phyloP scores from a whole-genome alignment of 1,140 invertebrate genomes.

The Tyrophagus putrescentiae region DNA sequence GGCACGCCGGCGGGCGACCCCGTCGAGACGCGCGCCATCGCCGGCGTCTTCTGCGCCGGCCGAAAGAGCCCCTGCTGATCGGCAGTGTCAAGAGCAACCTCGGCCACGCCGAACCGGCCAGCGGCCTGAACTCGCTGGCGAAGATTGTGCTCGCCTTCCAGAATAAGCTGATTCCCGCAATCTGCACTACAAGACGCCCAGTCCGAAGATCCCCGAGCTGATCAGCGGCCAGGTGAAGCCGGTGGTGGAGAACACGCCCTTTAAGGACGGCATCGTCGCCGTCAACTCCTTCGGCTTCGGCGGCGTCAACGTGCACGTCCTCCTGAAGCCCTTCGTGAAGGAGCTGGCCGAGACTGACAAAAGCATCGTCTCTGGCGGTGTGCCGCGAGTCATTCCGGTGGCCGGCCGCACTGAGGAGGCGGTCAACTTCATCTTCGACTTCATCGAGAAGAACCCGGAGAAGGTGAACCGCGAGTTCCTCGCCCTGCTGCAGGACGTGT shows the following conservation, averaged over 20 bases:
- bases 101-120: constrained; percentile 90
- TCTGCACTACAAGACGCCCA: constrained; percentile 71
- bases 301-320: constrained; percentile 24
- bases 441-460: constrained; percentile 32
- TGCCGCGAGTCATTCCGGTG: constrained; percentile 21
- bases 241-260: constrained; percentile 26
- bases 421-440: constrained; percentile 33
- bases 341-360: constrained; percentile 34
- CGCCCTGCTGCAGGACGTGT: constrained; percentile 12
- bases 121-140: constrained; percentile 65
- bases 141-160: constrained; percentile 84
- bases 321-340: constrained; percentile 44
- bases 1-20: constrained; percentile 72
- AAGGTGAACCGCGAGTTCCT: constrained; percentile 24
- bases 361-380: constrained; percentile 25
- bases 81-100: constrained; percentile 96
- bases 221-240: constrained; percentile 66
- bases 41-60: constrained; percentile 61
- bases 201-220: constrained; percentile 72
- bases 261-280: constrained; percentile 23
- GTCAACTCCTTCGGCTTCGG: constrained; percentile 26
- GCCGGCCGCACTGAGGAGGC: constrained; percentile 28
- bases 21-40: constrained; percentile 84
- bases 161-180: constrained; percentile 62
- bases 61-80: constrained; percentile 62